Percentiles rank a stretch among this genome's conserved stretches.
Conservation (phyloP, 2,888 invertebrate genomes). For the Crossocerus cetratus region DNA sequence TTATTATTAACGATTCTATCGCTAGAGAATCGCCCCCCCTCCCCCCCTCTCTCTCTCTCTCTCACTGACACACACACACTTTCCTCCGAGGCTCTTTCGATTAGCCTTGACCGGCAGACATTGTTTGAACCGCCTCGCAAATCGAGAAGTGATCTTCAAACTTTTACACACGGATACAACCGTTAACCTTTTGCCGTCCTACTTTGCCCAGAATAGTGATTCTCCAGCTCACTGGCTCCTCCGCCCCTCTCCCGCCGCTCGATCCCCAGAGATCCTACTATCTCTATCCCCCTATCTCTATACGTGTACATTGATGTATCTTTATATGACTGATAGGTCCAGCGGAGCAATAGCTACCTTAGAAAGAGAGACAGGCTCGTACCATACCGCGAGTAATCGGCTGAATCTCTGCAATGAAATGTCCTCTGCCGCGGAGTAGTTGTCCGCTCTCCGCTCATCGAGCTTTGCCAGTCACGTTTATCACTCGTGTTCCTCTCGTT, state of each 20-base stretch:
- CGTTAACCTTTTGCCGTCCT: constrained; percentile 63
- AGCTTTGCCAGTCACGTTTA: no score
- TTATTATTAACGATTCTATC: constrained; percentile 31
- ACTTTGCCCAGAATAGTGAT: constrained; percentile 35
- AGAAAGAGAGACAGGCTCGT: constrained; percentile 1
- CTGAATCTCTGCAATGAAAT: no score
- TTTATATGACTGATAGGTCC: constrained; percentile 56
- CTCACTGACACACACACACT: no score
- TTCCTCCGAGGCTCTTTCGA: constrained; percentile 42
- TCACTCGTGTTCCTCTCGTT: no score
- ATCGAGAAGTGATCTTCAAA: constrained; percentile 37
- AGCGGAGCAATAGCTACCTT: constrained; percentile 54
- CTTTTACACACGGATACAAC: constrained; percentile 58
- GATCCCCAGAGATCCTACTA: no score
- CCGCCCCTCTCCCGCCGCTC: neutral
- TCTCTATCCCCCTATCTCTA: no score
- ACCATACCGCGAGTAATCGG: no score
- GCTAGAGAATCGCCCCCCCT: neutral
- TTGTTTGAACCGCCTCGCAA: constrained; percentile 45
- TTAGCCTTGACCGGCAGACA: constrained; percentile 48
- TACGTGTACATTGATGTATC: constrained; percentile 31
- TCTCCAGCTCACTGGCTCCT: neutral
- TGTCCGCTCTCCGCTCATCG: no score
- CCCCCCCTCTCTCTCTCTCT: no score
- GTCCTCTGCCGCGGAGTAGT: no score